These are phyloP conservation scores for Scalopus aquaticus DNA, from an alignment of 2,113 vertebrate genomes.

Conservation along the genomic window DNA sequence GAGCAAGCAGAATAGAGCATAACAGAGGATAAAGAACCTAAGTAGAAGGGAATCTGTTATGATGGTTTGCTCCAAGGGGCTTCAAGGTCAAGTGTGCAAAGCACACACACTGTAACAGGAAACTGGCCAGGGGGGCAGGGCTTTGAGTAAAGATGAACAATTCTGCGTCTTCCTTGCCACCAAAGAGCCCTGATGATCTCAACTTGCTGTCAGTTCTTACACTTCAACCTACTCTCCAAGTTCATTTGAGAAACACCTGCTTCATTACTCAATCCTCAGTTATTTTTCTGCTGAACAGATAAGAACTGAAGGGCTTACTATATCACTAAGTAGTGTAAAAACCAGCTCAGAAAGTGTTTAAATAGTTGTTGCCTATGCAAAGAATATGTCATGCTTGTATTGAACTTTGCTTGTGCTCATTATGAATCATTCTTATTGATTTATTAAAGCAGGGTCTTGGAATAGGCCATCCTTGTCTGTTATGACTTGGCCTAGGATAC, in stretches of 20 bases:
- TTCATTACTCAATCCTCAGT: not conserved
- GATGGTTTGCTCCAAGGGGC: not conserved
- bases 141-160: constrained; percentile 45
- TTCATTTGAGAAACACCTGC: not conserved
- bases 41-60: not conserved
- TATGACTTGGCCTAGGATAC: not conserved
- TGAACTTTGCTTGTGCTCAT: not conserved
- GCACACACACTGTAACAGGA: constrained; percentile 23
- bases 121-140: not conserved
- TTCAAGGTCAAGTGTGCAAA: not conserved
- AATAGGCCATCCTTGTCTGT: not conserved
- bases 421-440: not conserved
- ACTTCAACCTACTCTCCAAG: not conserved
- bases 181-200: not conserved
- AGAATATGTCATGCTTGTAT: not conserved
- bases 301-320: not conserved
- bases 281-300: not conserved
- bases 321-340: not conserved
- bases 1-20: not conserved
- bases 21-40: not conserved
- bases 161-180: not conserved
- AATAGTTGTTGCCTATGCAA: not conserved
- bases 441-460: not conserved
- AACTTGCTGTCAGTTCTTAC: not conserved
- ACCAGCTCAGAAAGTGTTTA: not conserved